These are phyloP conservation scores for Corynorhinus townsendii DNA, from an alignment of 2,113 vertebrate genomes.

Conservation along the genomic window DNA sequence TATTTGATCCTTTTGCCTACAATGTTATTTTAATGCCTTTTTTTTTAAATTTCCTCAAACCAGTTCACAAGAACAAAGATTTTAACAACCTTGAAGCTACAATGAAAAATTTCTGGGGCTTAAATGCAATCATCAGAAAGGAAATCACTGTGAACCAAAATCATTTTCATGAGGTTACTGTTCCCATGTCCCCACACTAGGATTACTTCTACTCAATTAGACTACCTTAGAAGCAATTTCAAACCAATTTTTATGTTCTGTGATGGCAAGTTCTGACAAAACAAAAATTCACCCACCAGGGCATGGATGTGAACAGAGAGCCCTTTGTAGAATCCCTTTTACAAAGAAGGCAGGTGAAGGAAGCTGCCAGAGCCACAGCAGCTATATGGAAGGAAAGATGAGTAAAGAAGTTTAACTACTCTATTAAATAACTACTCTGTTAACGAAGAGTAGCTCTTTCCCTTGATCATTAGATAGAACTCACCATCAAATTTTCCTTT, in stretches of 20 bases:
- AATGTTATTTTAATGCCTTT: neutral
- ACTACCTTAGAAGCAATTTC: neutral
- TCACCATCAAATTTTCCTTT: neutral
- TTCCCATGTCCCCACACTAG: neutral
- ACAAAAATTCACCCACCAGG: neutral
- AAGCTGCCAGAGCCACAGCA: neutral
- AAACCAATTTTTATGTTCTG: neutral
- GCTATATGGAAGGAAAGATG: neutral
- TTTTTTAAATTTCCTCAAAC: constrained; percentile 41
- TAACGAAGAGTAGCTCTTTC: neutral
- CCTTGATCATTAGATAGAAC: neutral
- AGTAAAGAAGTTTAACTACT: neutral
- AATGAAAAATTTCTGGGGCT: neutral
- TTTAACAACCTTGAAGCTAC: neutral
- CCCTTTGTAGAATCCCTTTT: neutral
- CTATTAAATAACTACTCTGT: neutral
- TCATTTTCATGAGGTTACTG: neutral
- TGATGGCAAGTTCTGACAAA: neutral
- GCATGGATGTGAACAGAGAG: neutral
- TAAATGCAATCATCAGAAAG: constrained; percentile 16
- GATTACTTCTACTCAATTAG: neutral
- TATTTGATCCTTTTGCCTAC: neutral
- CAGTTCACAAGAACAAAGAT: constrained; percentile 37
- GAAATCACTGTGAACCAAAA: neutral
- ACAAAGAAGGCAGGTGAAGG: neutral